Conservation (phyloP, 2,888 invertebrate species). For the Homarus gammarus region DNA sequence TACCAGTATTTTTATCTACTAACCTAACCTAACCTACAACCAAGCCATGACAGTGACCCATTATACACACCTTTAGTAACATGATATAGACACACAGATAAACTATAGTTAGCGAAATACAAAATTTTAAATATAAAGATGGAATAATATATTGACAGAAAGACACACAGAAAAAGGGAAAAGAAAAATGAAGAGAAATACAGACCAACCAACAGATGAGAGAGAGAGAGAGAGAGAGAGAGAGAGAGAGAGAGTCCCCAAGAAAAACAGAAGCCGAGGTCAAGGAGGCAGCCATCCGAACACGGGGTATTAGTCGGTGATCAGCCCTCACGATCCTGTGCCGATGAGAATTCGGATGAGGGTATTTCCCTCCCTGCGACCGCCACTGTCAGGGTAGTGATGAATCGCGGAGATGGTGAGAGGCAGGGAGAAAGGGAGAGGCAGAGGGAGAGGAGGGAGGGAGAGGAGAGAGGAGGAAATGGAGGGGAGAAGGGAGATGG, state of each 20-base stretch:
- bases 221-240: too few species aligned
- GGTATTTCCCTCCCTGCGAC: not conserved
- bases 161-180: not conserved
- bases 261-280: not conserved
- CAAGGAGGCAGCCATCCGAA: not conserved
- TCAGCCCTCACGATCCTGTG: conserved; percentile 27
- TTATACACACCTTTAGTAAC: too few species aligned
- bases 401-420: conserved; percentile 5
- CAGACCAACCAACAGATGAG: too few species aligned
- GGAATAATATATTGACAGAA: too few species aligned
- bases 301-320: conserved; percentile 48
- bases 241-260: not conserved
- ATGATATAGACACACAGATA: too few species aligned
- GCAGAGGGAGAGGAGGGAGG: not conserved
- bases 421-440: not conserved
- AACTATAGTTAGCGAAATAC: too few species aligned
- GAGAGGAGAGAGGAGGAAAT: not conserved
- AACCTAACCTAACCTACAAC: too few species aligned
- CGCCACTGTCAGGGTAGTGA: conserved; percentile 10
- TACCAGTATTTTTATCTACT: too few species aligned
- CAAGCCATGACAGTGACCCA: too few species aligned
- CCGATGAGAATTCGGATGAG: conserved; percentile 42
- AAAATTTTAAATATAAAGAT: too few species aligned
- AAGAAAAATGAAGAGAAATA: not conserved
- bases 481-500: not conserved